phyloP scores from a whole-genome alignment of 2,888 invertebrate species.

The Ornithoptera priamus region DNA sequence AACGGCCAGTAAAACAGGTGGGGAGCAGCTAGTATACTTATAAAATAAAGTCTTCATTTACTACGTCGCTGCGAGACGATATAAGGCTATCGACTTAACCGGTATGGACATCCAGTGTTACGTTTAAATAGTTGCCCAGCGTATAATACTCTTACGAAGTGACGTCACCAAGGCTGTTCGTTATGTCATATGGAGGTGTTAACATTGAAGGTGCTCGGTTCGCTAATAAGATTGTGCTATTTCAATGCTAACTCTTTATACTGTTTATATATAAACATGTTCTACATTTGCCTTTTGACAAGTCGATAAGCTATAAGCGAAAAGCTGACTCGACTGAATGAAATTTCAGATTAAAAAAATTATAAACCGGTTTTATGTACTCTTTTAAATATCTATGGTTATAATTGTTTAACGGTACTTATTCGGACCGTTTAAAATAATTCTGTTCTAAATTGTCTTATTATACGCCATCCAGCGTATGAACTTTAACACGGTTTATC shows the following conservation, averaged over 20 bases:
- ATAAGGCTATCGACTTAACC: neutral
- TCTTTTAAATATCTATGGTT: too few species aligned
- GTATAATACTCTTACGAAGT: conserved; percentile 11
- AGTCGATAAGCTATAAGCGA: neutral
- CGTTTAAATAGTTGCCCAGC: conserved; percentile 3
- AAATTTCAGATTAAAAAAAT: neutral
- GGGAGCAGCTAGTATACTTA: too few species aligned
- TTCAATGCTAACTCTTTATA: neutral
- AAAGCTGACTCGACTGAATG: neutral
- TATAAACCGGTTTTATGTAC: too few species aligned
- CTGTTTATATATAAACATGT: neutral
- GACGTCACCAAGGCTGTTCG: conserved; percentile 21
- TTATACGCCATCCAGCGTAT: too few species aligned
- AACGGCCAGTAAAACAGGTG: too few species aligned
- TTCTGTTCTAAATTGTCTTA: too few species aligned
- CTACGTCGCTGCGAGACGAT: neutral
- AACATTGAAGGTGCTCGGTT: conserved; percentile 4
- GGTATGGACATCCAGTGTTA: conserved; percentile 1
- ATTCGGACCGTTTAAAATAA: too few species aligned
- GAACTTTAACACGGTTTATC: too few species aligned
- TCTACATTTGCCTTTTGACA: neutral
- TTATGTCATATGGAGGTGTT: conserved; percentile 10
- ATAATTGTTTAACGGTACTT: too few species aligned
- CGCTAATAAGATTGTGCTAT: neutral
- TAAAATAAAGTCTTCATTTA: neutral